Percentiles rank a stretch among this genome's conserved stretches.
phyloP scores from a whole-genome alignment of 2,797 vertebrate species.

The Enteromius argenteus region DNA sequence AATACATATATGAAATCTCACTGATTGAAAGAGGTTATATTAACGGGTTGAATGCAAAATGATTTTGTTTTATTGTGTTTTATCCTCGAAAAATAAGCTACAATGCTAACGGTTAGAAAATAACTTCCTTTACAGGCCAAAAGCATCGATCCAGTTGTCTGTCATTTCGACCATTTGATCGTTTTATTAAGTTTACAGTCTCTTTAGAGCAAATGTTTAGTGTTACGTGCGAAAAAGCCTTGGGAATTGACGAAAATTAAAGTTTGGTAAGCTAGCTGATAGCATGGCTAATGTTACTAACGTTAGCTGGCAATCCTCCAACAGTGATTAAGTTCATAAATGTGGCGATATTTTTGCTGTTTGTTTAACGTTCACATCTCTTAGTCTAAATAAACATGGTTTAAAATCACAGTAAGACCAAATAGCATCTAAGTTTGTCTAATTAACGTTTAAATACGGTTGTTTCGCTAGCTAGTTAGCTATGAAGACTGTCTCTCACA shows the following conservation, averaged over 20 bases:
- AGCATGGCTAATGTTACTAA: constrained; percentile 30
- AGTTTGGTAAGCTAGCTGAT: constrained; percentile 36
- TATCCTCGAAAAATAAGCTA: constrained; percentile 15
- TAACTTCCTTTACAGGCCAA: constrained; percentile 24
- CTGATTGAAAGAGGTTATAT: too few species aligned
- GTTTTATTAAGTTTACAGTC: not conserved
- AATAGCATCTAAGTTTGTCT: not conserved
- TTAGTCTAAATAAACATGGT: not conserved
- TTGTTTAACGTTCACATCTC: not conserved
- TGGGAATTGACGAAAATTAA: not conserved
- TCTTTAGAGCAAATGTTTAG: not conserved
- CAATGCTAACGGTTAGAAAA: constrained; percentile 21
- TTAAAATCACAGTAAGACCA: not conserved
- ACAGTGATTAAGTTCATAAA: constrained; percentile 26
- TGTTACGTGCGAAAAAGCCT: constrained; percentile 14
- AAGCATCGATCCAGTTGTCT: not conserved
- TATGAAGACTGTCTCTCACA: not conserved
- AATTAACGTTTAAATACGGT: not conserved
- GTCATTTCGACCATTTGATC: not conserved
- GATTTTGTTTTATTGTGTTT: not conserved
- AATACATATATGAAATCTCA: not conserved
- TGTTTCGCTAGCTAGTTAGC: constrained; percentile 30
- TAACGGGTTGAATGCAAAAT: not conserved
- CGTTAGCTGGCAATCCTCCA: constrained; percentile 35
- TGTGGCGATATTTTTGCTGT: not conserved